Evolutionary conservation across 2,797 vertebrate genomes (phyloP).

Genomic region (Eulemur rubriventer): DNA sequence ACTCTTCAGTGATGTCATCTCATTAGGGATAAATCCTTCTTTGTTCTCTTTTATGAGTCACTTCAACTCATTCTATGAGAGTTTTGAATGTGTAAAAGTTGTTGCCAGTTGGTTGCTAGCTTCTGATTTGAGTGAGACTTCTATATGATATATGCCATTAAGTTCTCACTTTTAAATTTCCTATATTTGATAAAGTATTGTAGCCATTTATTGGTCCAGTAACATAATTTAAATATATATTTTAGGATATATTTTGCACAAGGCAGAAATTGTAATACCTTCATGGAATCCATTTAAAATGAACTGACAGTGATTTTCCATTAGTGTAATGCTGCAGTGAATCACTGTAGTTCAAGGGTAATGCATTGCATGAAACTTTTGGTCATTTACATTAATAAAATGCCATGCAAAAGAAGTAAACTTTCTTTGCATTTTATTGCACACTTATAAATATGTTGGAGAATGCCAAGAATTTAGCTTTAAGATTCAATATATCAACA

Average conservation of each 20-base stretch:
- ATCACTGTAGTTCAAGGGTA: conserved; percentile 28
- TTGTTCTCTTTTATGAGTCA: conserved; percentile 21
- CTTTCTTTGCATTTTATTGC: conserved; percentile 57
- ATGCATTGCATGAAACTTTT: conserved; percentile 42
- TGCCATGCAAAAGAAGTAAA: conserved; percentile 58
- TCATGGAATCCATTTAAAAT: conserved; percentile 45
- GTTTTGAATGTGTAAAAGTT: conserved; percentile 11
- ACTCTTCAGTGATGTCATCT: conserved; percentile 33
- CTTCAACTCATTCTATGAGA: conserved; percentile 23
- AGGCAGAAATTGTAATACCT: neutral
- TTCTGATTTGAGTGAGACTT: conserved; percentile 16
- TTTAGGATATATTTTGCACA: conserved; percentile 56
- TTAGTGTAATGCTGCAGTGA: conserved; percentile 44
- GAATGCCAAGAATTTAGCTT: conserved; percentile 52
- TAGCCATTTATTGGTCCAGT: conserved; percentile 56
- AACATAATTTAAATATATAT: conserved; percentile 64
- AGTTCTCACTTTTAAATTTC: neutral
- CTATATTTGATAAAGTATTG: neutral
- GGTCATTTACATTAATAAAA: conserved; percentile 43
- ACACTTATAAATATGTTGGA: conserved; percentile 31
- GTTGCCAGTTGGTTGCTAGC: conserved; percentile 39
- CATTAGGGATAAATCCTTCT: neutral
- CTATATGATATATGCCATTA: neutral
- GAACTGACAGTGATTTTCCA: conserved; percentile 61
- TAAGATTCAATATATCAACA: conserved; percentile 36